Evolutionary conservation across 2,888 invertebrate species (phyloP).

Genomic region (Meandrusa payeni): DNA sequence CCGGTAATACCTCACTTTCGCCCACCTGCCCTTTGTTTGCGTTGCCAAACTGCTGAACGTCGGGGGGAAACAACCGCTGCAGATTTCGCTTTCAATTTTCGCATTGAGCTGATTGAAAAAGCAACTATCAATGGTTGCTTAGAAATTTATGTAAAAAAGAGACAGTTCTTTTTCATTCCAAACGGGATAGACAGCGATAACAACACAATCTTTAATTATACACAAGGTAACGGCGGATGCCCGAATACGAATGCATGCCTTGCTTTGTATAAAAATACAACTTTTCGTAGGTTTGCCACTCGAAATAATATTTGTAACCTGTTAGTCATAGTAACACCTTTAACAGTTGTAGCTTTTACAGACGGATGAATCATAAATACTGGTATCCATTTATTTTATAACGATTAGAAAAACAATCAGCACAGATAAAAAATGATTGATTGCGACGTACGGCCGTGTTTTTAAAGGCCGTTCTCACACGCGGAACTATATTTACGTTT

Average conservation of each 20-base stretch:
- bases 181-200: no score
- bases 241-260: no score
- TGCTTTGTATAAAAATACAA: no score
- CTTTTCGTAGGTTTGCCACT: no score
- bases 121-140: no score
- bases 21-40: constrained; percentile 54
- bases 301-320: no score
- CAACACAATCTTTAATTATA: background rate
- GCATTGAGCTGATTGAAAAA: no score
- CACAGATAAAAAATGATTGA: constrained; percentile 20
- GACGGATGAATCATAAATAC: constrained; percentile 7
- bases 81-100: constrained; percentile 4
- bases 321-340: no score
- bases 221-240: no score
- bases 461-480: constrained; percentile 12
- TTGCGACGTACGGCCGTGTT: constrained; percentile 1
- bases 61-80: constrained; percentile 25
- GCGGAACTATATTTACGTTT: constrained; percentile 20
- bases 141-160: no score
- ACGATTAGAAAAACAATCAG: constrained; percentile 16
- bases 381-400: constrained; percentile 13
- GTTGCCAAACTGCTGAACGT: constrained; percentile 33
- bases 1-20: constrained; percentile 50
- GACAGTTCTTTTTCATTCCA: no score
- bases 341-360: constrained; percentile 2